A percentile compares a stretch with the other conserved stretches of the same genome.
phyloP scores from a whole-genome alignment of 2,888 invertebrate species.

The Oxyteleia sp. region DNA sequence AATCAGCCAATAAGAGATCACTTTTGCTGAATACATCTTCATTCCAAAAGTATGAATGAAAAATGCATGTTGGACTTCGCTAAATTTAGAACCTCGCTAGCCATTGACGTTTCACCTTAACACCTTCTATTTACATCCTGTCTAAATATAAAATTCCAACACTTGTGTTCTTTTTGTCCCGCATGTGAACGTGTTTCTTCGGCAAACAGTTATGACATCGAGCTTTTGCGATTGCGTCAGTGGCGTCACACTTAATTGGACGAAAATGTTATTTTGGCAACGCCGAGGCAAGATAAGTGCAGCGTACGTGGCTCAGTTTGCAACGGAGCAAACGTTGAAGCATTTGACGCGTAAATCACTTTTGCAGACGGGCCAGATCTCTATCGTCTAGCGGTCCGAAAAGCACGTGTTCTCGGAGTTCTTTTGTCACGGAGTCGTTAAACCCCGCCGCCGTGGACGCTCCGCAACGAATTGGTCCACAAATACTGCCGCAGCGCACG shows the following conservation, averaged over 20 bases:
- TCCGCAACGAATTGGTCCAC: constrained; percentile 44
- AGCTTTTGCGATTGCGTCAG: too few relatives aligned
- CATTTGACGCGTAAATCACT: constrained; percentile 7
- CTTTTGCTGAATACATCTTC: too few relatives aligned
- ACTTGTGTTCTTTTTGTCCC: too few relatives aligned
- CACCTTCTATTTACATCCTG: too few relatives aligned
- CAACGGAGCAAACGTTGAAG: background rate
- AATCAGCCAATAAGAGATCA: too few relatives aligned
- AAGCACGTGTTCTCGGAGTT: constrained; percentile 47
- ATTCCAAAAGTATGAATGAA: too few relatives aligned
- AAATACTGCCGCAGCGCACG: constrained; percentile 24
- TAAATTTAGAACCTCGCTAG: too few relatives aligned
- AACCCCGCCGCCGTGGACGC: constrained; percentile 27
- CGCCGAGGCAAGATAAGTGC: background rate
- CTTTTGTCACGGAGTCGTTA: constrained; percentile 53
- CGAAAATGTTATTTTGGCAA: background rate
- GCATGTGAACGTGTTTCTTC: too few relatives aligned
- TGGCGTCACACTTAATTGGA: background rate
- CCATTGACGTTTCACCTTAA: too few relatives aligned
- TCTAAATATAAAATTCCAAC: too few relatives aligned
- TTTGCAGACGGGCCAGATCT: constrained; percentile 20
- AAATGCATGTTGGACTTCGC: too few relatives aligned
- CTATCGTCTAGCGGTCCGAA: constrained; percentile 15
- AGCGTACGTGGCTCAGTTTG: background rate
- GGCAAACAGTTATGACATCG: too few relatives aligned